These are phyloP conservation scores for Copidosoma floridanum DNA, from an alignment of 1,140 invertebrate genomes.

Conservation along the genomic window DNA sequence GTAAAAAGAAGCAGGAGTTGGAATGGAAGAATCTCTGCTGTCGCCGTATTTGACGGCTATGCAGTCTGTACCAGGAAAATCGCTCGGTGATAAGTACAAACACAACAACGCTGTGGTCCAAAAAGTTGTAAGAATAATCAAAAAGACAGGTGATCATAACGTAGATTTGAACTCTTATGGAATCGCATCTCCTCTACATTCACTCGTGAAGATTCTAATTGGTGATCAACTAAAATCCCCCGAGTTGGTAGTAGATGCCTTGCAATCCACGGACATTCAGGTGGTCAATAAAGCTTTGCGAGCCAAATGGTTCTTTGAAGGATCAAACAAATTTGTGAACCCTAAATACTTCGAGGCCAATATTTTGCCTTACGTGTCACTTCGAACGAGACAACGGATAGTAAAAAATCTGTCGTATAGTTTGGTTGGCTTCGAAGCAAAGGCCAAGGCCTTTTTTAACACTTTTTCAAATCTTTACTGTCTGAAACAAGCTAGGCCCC, in stretches of 20 bases:
- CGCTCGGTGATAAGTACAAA: conserved; percentile 33
- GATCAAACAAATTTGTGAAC: conserved; percentile 25
- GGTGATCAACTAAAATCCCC: conserved; percentile 28
- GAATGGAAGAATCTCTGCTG: too few species aligned
- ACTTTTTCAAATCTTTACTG: conserved; percentile 23
- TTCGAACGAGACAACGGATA: conserved; percentile 33
- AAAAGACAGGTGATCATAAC: not conserved
- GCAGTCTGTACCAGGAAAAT: conserved; percentile 36
- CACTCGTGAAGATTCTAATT: conserved; percentile 29
- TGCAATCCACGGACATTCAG: conserved; percentile 33
- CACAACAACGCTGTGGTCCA: conserved; percentile 28
- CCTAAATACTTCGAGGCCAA: conserved; percentile 33
- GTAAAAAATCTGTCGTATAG: conserved; percentile 30
- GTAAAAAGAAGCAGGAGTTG: too few species aligned
- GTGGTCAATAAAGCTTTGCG: conserved; percentile 37
- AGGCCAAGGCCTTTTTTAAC: conserved; percentile 34
- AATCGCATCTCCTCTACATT: conserved; percentile 27
- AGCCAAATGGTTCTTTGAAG: conserved; percentile 37
- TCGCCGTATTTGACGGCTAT: conserved; percentile 27
- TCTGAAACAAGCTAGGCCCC: conserved; percentile 19
- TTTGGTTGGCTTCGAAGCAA: conserved; percentile 15
- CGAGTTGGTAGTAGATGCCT: conserved; percentile 30
- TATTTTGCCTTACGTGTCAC: conserved; percentile 33
- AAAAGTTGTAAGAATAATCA: not conserved
- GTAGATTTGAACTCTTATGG: not conserved